Base-by-base conservation (phyloP, 2,113 vertebrate species). In the Lepus europaeus region DNA sequence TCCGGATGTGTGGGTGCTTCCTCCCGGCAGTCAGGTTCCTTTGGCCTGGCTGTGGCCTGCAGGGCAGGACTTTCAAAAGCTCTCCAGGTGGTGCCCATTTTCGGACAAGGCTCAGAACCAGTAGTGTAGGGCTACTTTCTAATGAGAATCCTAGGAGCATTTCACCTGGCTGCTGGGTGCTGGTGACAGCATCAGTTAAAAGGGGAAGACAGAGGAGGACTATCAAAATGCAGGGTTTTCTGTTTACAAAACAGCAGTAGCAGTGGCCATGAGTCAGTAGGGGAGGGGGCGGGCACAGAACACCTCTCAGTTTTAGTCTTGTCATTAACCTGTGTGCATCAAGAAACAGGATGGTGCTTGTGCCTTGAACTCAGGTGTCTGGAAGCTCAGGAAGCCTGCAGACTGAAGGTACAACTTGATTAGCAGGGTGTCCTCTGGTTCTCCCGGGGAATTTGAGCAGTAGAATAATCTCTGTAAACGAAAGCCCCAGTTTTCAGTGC, bases 391-490 rank as follows among this genome's bases (percentile, higher is more conserved):
- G 77, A 81, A 78, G 25, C 36, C 53, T 9, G 17, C 16, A 29
- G 78, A 22, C 9, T 33, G 14, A 45, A 69, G 29, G 33, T 25
- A 14, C 59, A 36, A 19, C 63, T 82, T 74, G 74, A 61, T 90
- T 82, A 86, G 27, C 69, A 85, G 1, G 1, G 8, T 73, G 31
- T 39, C 27, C 66, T 17, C 19, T 31, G 20, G 16, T n/a, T 94
- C 45, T 88, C 79, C 56, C 72, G 74, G 51, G 45, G 87, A 93
- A 31, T 80, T 53, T 12, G 22, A 78, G 39, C 59, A 88, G 31
- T 27, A 79, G 72, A 70, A 81, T 76, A 80, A 88, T 92, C 69
- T 90, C 69, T 81, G 22, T 36, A 64, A 59, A 82, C 27, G 79
- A 92, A 88, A 87, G 12, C 17, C 20, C 33, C 10, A 31, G 39